Evolutionary conservation across 2,797 vertebrate species (phyloP).

Genomic region (Salarias fasciatus): DNA sequence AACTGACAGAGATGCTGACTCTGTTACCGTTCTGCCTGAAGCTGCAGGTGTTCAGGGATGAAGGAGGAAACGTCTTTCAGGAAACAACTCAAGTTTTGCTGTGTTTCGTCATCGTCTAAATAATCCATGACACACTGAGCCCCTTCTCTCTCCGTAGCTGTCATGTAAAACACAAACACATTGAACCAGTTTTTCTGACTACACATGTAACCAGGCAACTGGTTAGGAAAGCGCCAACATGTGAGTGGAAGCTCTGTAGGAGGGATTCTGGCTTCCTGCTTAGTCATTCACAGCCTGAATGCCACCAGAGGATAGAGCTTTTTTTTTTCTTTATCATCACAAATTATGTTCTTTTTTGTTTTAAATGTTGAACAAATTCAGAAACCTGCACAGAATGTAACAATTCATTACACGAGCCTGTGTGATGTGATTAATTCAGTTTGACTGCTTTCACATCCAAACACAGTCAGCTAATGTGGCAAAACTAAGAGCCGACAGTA

Average conservation of each 20-base stretch:
- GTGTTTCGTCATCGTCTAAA: slow-evolving; percentile 9
- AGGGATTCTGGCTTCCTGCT: slow-evolving; percentile 30
- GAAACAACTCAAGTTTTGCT: neutral
- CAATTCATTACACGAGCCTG: neutral
- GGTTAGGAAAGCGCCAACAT: slow-evolving; percentile 39
- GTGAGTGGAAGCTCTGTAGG: slow-evolving; percentile 35
- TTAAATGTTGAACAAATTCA: slow-evolving; percentile 2
- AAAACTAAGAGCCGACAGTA: slow-evolving; percentile 35
- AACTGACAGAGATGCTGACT: no score
- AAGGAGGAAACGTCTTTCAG: neutral
- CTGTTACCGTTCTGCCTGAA: neutral
- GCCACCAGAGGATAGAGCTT: slow-evolving; percentile 12
- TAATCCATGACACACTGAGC: slow-evolving; percentile 18
- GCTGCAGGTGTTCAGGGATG: neutral
- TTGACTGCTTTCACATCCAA: slow-evolving; percentile 15
- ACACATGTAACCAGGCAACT: slow-evolving; percentile 75
- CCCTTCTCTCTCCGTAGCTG: slow-evolving; percentile 28
- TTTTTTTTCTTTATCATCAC: slow-evolving; percentile 7
- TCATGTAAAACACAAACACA: slow-evolving; percentile 32
- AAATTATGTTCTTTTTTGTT: slow-evolving; percentile 15
- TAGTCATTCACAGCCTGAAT: slow-evolving; percentile 44
- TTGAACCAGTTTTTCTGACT: slow-evolving; percentile 47
- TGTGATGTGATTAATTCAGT: slow-evolving; percentile 16
- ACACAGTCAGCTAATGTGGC: slow-evolving; percentile 7
- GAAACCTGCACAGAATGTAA: slow-evolving; percentile 4